A percentile compares a stretch with the other conserved stretches of the same genome.
phyloP scores from a whole-genome alignment of 2,797 vertebrate species.

The Spinus olivaceus region DNA sequence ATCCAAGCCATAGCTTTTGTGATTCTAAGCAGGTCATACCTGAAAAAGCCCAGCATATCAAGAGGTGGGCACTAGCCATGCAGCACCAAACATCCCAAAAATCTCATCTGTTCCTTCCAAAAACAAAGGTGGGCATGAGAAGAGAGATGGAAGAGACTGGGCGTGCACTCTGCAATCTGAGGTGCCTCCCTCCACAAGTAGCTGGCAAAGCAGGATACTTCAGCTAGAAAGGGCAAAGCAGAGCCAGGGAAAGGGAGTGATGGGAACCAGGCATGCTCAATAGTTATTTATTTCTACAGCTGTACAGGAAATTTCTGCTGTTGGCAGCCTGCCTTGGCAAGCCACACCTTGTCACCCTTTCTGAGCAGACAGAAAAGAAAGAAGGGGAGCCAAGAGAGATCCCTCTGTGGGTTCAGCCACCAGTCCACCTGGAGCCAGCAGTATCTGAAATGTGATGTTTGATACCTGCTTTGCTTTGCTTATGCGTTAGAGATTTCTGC shows the following conservation, averaged over 20 bases:
- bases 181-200: background rate
- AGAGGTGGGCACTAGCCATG: background rate
- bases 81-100: background rate
- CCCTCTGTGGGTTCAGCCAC: background rate
- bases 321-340: slow-evolving; percentile 27
- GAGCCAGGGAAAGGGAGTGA: background rate
- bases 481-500: background rate
- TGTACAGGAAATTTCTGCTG: slow-evolving; percentile 21
- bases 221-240: background rate
- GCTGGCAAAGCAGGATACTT: background rate
- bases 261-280: background rate
- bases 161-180: rapidly evolving
- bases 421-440: background rate
- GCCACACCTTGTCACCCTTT: slow-evolving; percentile 13
- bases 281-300: slow-evolving; percentile 33
- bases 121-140: background rate
- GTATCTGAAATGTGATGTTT: background rate
- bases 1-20: background rate
- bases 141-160: background rate
- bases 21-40: background rate
- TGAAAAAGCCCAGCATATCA: background rate
- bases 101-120: background rate
- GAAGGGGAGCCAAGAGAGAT: background rate
- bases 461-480: background rate
- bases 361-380: background rate